A percentile compares a stretch with the other conserved stretches of the same genome.
These are phyloP conservation scores for Halichoerus grypus DNA, from an alignment of 2,113 vertebrate species.

Conservation along the genomic window DNA sequence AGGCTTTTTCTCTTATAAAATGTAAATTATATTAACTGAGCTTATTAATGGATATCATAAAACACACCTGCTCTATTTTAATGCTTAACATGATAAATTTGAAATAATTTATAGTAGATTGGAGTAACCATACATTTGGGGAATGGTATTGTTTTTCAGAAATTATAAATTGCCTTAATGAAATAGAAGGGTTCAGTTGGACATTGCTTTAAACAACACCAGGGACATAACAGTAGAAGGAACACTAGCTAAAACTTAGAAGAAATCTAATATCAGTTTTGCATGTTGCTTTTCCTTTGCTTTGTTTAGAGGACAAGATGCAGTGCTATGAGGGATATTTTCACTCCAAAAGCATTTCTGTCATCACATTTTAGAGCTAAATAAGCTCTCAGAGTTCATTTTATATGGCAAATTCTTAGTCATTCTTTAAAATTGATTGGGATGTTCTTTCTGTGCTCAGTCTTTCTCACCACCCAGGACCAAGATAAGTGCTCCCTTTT, in stretches of 20 bases:
- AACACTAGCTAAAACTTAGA: neutral
- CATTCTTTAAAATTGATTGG: neutral
- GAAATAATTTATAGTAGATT: conserved; percentile 16
- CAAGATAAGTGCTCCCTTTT: neutral
- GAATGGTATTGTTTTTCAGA: neutral
- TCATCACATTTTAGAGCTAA: neutral
- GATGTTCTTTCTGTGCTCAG: neutral
- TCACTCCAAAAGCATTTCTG: neutral
- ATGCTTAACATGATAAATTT: conserved; percentile 3
- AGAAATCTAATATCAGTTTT: neutral
- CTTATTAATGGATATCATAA: neutral
- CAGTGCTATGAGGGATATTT: neutral
- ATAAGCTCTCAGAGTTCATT: neutral
- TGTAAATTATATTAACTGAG: neutral
- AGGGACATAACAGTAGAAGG: neutral
- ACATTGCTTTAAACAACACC: neutral
- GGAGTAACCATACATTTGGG: neutral
- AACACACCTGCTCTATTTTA: neutral
- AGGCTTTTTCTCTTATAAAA: neutral
- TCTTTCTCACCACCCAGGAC: neutral
- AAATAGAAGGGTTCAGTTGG: neutral
- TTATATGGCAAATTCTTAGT: neutral
- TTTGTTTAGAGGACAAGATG: neutral
- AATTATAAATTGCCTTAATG: neutral
- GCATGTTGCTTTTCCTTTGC: neutral